Evolutionary conservation across 1,140 invertebrate species (phyloP).

Genomic region (Drosophila bipectinata): DNA sequence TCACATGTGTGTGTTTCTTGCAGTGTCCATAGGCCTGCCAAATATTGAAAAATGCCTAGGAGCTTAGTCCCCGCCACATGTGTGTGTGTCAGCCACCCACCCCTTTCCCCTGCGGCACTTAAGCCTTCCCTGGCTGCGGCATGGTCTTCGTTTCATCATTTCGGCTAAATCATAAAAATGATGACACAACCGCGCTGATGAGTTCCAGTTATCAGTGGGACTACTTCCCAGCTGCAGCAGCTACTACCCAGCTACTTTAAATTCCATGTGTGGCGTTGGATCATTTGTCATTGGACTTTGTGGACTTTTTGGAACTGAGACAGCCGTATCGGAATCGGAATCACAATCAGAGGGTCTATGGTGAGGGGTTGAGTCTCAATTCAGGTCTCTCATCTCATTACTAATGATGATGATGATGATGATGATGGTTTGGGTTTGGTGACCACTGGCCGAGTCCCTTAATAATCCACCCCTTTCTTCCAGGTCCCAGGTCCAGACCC

Average conservation of each 20-base stretch:
- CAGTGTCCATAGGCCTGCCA: conserved; percentile 45
- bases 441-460: conserved; percentile 40
- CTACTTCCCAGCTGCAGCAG: conserved; percentile 63
- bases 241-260: conserved; percentile 82
- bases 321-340: conserved; percentile 5
- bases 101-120: conserved; percentile 22
- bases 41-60: conserved; percentile 76
- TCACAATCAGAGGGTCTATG: background rate
- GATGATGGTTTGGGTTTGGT: background rate
- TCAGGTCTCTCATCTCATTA: conserved; percentile 52
- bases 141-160: conserved; percentile 68
- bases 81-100: no score
- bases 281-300: conserved; percentile 73
- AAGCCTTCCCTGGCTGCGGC: conserved; percentile 49
- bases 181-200: conserved; percentile 70
- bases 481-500: background rate
- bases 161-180: conserved; percentile 76
- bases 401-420: conserved; percentile 70
- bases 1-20: background rate
- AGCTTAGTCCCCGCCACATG: conserved; percentile 61
- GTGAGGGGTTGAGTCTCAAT: no score
- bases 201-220: conserved; percentile 68
- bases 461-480: background rate
- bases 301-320: conserved; percentile 58
- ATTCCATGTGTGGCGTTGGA: conserved; percentile 81